Conservation (phyloP, 1,140 invertebrate genomes). For the Drosophila lini region DNA sequence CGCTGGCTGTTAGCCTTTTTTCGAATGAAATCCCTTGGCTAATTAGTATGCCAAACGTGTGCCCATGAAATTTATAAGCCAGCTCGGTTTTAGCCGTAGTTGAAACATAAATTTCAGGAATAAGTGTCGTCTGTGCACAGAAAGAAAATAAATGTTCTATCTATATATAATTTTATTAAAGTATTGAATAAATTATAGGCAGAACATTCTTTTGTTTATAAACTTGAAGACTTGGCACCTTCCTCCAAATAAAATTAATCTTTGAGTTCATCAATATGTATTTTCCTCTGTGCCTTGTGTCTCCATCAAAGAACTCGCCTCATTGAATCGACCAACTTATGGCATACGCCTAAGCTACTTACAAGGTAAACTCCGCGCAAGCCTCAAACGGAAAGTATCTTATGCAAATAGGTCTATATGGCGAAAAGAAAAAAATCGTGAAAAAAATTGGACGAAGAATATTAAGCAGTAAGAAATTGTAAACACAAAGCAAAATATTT, state of each 20-base stretch:
- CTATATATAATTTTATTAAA: not conserved
- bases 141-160: not conserved
- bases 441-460: slow-evolving; percentile 15
- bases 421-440: slow-evolving; percentile 15
- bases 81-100: slow-evolving; percentile 10
- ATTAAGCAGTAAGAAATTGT: slow-evolving; percentile 54
- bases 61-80: slow-evolving; percentile 44
- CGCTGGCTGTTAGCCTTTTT: slow-evolving; percentile 56
- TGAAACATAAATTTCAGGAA: slow-evolving; percentile 56
- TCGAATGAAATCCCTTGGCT: slow-evolving; percentile 28
- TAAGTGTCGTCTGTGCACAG: slow-evolving; percentile 25
- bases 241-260: not conserved
- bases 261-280: not conserved
- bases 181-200: not conserved
- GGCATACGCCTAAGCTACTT: slow-evolving; percentile 68
- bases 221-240: not conserved
- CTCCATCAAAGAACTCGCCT: slow-evolving; percentile 47
- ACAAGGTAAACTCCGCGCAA: slow-evolving; percentile 51
- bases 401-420: slow-evolving; percentile 71
- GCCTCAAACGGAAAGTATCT: slow-evolving; percentile 52
- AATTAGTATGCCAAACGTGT: slow-evolving; percentile 72
- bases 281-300: slow-evolving; percentile 1
- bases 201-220: too few relatives aligned
- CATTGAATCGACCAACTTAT: slow-evolving; percentile 53
- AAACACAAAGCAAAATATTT: slow-evolving; percentile 80